Base-by-base conservation (phyloP, 1,140 invertebrate genomes). In the Zeugodacus cucurbitae region DNA sequence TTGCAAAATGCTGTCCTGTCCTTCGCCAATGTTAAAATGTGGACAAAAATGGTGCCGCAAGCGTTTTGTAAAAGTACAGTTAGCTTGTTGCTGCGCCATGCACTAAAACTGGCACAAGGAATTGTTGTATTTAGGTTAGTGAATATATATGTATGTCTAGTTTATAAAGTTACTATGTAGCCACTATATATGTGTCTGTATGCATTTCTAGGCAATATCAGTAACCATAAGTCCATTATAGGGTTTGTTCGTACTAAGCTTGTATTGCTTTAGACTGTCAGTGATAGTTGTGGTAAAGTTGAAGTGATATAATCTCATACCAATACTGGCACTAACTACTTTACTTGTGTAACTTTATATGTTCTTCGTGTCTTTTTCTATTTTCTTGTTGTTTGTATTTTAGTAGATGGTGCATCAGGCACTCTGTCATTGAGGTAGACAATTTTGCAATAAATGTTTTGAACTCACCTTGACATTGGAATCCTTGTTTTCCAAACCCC, bases 401-500 rank as follows among this genome's bases (percentile, higher is more conserved):
- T 0, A 14, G 22, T 48, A 22, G 41, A n/a, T 8, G 14, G n/a
- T n/a, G n/a, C n/a, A n/a, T n/a, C n/a, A n/a, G n/a, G 8, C 41
- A 0, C 74, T 32, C 44, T 11, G 74, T 82, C 74, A 29, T 29
- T 82, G 41, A 82, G 41, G 8, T 82, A 48, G 74, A 48, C 48
- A 44, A 54, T 82, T 82, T 44, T 82, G 74, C 22, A 82, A 82
- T 82, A 82, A 82, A 82, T 48, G 74, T 54, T 32, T 82, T 54
- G 44, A 82, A 82, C 74, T 96, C 95, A 99, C 98, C 97, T 98
- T 99, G 97, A 94, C 98, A 99, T 95, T 99, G 98, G 94, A 98
- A 99, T 94, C 98, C 98, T 95, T 99, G 98, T 94, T 99, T 99
- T 88, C 98, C 98, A 94, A 99, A 98, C 89, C 98, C 98, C 98